Evolutionary conservation across 2,797 vertebrate genomes (phyloP).

Genomic region (Botia almorhae): DNA sequence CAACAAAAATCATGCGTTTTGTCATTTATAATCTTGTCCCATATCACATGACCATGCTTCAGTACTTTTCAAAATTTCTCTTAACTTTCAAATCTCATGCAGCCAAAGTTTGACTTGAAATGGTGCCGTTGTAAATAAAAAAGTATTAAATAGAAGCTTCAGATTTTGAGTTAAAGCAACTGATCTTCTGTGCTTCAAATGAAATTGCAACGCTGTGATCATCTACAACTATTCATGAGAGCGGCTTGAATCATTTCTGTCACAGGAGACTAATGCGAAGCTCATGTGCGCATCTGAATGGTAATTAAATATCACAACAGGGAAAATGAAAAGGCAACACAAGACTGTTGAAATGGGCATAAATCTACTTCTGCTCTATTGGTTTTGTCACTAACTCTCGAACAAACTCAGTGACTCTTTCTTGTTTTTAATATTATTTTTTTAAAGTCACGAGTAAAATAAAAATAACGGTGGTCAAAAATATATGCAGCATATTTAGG

Average conservation of each 20-base stretch:
- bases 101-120: neutral
- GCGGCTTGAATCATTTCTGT: neutral
- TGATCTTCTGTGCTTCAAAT: neutral
- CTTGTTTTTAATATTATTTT: neutral
- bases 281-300: neutral
- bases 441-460: neutral
- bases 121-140: neutral
- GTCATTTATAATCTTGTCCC: no score
- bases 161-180: slow-evolving; percentile 1
- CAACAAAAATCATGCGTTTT: no score
- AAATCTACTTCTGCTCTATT: neutral
- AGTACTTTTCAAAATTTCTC: neutral
- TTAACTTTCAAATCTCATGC: neutral
- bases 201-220: neutral
- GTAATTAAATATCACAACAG: slow-evolving; percentile 18
- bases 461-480: neutral
- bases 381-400: neutral
- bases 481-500: neutral
- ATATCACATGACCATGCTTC: neutral
- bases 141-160: neutral
- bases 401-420: neutral
- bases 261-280: neutral
- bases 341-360: neutral
- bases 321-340: neutral
- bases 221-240: neutral